These are phyloP conservation scores for Eira barbara DNA, from an alignment of 2,113 vertebrate genomes.

Conservation along the genomic window DNA sequence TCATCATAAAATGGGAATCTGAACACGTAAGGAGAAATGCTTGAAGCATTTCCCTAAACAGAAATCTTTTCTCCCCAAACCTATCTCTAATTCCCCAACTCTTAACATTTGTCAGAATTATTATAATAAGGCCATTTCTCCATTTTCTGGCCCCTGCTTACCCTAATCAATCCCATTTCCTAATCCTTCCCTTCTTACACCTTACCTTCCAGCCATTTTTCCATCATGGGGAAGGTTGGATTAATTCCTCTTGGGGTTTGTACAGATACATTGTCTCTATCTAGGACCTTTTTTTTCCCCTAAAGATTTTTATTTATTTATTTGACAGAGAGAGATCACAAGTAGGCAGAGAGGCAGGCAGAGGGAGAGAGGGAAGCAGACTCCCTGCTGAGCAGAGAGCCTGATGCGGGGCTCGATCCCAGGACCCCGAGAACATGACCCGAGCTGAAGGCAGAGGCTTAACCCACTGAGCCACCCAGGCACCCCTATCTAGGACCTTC, in stretches of 20 bases:
- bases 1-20: not conserved
- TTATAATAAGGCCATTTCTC: not conserved
- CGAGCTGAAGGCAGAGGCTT: too few species aligned
- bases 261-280: not conserved
- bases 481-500: not conserved
- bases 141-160: not conserved
- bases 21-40: not conserved
- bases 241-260: not conserved
- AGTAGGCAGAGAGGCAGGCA: too few species aligned
- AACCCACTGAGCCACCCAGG: too few species aligned
- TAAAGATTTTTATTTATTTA: too few species aligned
- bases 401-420: too few species aligned
- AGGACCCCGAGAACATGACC: too few species aligned
- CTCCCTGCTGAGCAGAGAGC: too few species aligned
- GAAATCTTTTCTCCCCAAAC: constrained; percentile 17
- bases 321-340: too few species aligned
- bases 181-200: not conserved
- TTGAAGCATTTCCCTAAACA: not conserved
- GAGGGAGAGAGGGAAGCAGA: too few species aligned
- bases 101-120: not conserved
- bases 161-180: not conserved
- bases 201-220: not conserved
- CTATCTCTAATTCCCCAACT: not conserved
- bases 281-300: not conserved
- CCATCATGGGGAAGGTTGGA: not conserved